Conservation (phyloP, 1,140 invertebrate species). For the Eciton burchellii region DNA sequence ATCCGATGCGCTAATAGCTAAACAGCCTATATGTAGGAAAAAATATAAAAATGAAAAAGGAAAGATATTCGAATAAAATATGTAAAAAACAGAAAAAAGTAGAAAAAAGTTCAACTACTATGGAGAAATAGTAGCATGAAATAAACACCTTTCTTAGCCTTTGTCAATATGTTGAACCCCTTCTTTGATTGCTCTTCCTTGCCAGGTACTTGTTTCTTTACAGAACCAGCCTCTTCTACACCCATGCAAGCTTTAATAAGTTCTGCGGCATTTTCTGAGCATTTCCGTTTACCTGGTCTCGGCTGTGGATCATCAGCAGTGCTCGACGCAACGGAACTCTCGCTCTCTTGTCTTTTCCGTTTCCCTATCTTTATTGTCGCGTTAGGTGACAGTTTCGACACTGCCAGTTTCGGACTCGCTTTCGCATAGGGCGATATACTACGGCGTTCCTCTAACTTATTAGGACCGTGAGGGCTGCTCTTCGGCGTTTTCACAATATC, state of each 20-base stretch:
- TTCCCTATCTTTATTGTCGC: constrained; percentile 85
- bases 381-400: constrained; percentile 79
- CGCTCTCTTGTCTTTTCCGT: constrained; percentile 91
- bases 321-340: constrained; percentile 89
- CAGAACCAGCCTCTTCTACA: constrained; percentile 85
- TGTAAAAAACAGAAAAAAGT: constrained; percentile 25
- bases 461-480: constrained; percentile 86
- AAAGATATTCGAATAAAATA: constrained; percentile 44
- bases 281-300: constrained; percentile 88
- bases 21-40: constrained; percentile 47
- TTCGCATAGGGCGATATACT: constrained; percentile 85
- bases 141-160: constrained; percentile 84
- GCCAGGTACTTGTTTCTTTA: constrained; percentile 83
- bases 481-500: constrained; percentile 87
- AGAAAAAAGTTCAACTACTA: constrained; percentile 52
- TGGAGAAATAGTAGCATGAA: constrained; percentile 46
- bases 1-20: constrained; percentile 50
- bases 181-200: constrained; percentile 84
- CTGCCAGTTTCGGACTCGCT: constrained; percentile 79
- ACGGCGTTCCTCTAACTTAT: constrained; percentile 81
- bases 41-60: constrained; percentile 22
- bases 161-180: constrained; percentile 83
- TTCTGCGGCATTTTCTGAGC: constrained; percentile 89
- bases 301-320: constrained; percentile 87
- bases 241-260: constrained; percentile 90